phyloP scores from a whole-genome alignment of 2,797 vertebrate species.

The Aphelocoma californica region DNA sequence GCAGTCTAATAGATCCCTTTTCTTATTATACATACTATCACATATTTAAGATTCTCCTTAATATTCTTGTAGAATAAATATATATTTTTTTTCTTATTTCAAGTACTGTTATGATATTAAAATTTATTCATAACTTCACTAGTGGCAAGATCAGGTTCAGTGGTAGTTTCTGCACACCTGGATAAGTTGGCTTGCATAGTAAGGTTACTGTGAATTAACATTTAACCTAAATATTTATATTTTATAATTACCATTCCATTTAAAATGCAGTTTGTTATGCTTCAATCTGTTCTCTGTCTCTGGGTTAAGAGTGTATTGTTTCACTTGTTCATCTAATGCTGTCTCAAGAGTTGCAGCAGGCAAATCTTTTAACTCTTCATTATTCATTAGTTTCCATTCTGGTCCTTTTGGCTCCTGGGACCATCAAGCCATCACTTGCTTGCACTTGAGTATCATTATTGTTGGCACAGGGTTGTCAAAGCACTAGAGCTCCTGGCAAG shows the following conservation, averaged over 20 bases:
- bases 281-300: neutral
- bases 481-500: neutral
- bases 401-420: neutral
- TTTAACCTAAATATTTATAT: neutral
- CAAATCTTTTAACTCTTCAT: slow-evolving; percentile 6
- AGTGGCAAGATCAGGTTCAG: neutral
- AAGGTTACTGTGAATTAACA: neutral
- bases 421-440: neutral
- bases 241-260: neutral
- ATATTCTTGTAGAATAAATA: neutral
- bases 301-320: neutral
- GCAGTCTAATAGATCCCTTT: neutral
- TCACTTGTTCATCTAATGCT: neutral
- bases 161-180: neutral
- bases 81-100: neutral
- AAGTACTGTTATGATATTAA: neutral
- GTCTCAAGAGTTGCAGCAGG: neutral
- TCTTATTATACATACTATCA: neutral
- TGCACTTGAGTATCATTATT: neutral
- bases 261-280: neutral
- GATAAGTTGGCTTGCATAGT: neutral
- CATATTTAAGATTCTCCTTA: neutral
- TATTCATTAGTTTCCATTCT: slow-evolving; percentile 24
- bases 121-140: neutral
- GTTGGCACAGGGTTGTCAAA: neutral